These are phyloP conservation scores for Antechinus flavipes DNA, from an alignment of 2,113 vertebrate species.

Conservation along the genomic window DNA sequence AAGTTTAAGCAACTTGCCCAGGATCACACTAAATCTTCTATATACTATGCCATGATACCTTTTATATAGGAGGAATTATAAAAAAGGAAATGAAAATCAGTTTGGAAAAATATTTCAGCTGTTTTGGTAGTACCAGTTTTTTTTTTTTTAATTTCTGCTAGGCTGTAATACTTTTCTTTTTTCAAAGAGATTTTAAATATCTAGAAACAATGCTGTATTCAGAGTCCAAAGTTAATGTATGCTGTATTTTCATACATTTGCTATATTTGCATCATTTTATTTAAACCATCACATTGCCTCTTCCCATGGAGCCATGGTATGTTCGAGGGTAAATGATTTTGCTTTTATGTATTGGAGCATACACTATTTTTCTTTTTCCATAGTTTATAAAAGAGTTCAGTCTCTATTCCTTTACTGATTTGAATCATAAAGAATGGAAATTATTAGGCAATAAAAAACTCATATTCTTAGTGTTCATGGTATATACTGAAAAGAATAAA, in stretches of 20 bases:
- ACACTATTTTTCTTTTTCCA: background rate
- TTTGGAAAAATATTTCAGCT: conserved; percentile 24
- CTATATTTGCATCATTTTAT: background rate
- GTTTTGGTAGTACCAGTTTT: background rate
- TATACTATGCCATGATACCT: background rate
- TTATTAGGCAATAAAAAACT: background rate
- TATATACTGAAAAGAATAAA: background rate
- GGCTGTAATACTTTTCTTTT: background rate
- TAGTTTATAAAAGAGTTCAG: background rate
- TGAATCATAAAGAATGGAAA: background rate
- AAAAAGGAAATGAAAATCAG: conserved; percentile 31
- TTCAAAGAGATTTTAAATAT: conserved; percentile 33
- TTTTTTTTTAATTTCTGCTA: background rate
- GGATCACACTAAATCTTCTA: background rate
- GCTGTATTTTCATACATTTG: background rate
- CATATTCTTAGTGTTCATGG: background rate
- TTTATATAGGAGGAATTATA: background rate
- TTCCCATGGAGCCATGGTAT: background rate
- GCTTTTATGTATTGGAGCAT: background rate
- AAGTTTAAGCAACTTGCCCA: too few species aligned
- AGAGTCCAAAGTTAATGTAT: background rate
- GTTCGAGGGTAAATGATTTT: background rate
- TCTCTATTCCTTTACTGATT: background rate
- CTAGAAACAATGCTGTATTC: background rate
- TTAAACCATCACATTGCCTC: background rate